Base-by-base conservation (phyloP, 2,797 vertebrate genomes). In the Arnoldichthys spilopterus region DNA sequence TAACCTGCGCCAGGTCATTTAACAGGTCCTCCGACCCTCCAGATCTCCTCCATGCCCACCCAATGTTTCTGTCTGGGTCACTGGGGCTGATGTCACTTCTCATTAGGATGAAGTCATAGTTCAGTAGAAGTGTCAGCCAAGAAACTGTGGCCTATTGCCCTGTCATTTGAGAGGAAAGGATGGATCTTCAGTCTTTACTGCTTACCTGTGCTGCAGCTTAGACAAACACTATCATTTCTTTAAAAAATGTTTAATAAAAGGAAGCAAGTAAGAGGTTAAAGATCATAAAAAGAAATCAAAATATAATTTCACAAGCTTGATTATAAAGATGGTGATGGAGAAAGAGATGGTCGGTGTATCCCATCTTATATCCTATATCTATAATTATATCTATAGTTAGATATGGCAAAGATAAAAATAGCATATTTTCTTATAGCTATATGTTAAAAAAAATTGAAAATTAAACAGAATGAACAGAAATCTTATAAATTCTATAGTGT, bases 1-100 rank as follows among this genome's bases (percentile, higher is more conserved):
- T 73, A n/a, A 40, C 37, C 53, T 40, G 53, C 40, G 28, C 28
- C 53, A 78, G 78, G 54, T 82, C 72, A 82, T 76, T 37, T 66
- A 51, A 62, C 45, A 56, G 47, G 49, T 72, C 66, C 58, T 59
- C 72, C 74, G 51, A 66, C 74, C 61, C 64, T 74, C 70, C 62
- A 71, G 70, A 82, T 22, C 59, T 26, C 53, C 58, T 59, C 51
- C 59, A 74, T 77, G 43, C 37, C 67, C 64, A 63, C 73, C 81
- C 77, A 49, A 72, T 45, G 73, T 59, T 30, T 77, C 45, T 47
- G 69, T 79, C 85, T 78, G 51, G 80, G 72, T 82, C 78, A 78
- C 40, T 72, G 20, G 45, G 68, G 73, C 76, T 69, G 64, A 79
- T 81, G 85, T 79, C 83, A 83, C 77, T 74, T 83, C 79, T 77